phyloP scores from a whole-genome alignment of 2,888 invertebrate species.

The Exocentrus adspersus region DNA sequence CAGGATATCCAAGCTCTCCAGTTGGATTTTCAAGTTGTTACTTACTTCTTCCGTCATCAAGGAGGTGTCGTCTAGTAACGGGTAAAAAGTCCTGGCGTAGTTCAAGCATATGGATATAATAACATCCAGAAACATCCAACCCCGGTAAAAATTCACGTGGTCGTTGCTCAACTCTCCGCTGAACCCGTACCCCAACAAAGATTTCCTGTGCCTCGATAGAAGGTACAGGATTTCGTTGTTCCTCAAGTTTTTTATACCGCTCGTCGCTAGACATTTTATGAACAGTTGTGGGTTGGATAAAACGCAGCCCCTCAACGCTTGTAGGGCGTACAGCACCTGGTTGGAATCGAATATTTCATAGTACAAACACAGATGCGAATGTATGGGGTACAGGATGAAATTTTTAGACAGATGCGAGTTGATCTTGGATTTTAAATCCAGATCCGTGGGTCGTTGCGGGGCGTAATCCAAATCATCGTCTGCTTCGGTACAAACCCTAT shows the following conservation, averaged over 20 bases:
- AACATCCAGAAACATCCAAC: constrained; percentile 84
- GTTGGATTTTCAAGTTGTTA: constrained; percentile 81
- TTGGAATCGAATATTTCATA: constrained; percentile 81
- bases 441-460: constrained; percentile 48
- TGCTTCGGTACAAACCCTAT: constrained; percentile 63
- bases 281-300: constrained; percentile 77
- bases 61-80: constrained; percentile 75
- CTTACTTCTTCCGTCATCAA: constrained; percentile 74
- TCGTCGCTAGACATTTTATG: constrained; percentile 79
- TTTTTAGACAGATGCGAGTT: constrained; percentile 51
- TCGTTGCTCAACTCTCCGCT: constrained; percentile 72
- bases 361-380: constrained; percentile 86
- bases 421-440: constrained; percentile 53
- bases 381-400: constrained; percentile 75
- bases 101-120: constrained; percentile 80
- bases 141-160: constrained; percentile 75
- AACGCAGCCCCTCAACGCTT: constrained; percentile 78
- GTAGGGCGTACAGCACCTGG: constrained; percentile 78
- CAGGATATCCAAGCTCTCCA: constrained; percentile 79
- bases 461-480: constrained; percentile 40
- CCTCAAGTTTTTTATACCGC: constrained; percentile 70
- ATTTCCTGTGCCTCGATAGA: constrained; percentile 80
- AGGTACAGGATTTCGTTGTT: constrained; percentile 69
- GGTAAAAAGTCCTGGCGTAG: constrained; percentile 82
- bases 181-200: constrained; percentile 79